Evolutionary conservation across 1,140 invertebrate genomes (phyloP), one percentile per base, ranked within the genome.

Genomic region (Hycleus phaleratus): DNA sequence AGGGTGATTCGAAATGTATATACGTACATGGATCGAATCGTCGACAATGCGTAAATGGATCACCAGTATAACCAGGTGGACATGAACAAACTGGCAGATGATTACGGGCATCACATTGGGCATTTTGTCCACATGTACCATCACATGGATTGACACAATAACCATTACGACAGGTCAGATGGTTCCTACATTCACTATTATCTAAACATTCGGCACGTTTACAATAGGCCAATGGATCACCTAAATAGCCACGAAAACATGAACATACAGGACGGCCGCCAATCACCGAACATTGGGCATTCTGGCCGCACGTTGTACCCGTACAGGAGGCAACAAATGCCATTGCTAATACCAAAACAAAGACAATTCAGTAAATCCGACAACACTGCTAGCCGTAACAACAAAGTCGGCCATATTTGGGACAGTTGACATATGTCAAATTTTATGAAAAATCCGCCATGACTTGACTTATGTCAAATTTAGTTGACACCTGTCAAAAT

Each of bases 161-260:
- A 10, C 79, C 78, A 49, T 78, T 79, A 3, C 77, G 68, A 64
- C 85, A 87, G 2, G 81, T 68, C 54, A 63, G 68, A 53, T 71
- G 70, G 4, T 59, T 65, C 6, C 69, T 60, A 49, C 78, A 81
- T 60, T 81, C 78, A 9, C 71, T 72, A 52, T 79, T 75, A 8
- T 76, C 77, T 71, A 79, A 71, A 69, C 84, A 86, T 68, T 86
- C 85, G 12, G 81, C 81, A 61, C 81, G 78, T 58, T 79, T 76
- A 67, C 85, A 87, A 53, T 79, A 77, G 3, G 74, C 76, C 47
- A 84, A 72, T 7, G 87, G 85, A 73, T 89, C 85, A 44, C 87
- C 87, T 45, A 82, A 84, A 68, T 85, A 81, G 12, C 86, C 86
- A 1, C 83, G 76, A 60, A 82, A 74, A 68, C 87, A 90, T 46